Percentiles rank a stretch among this genome's conserved stretches.
Conservation (phyloP, 2,888 invertebrate genomes). For the Oscheius sp. region DNA sequence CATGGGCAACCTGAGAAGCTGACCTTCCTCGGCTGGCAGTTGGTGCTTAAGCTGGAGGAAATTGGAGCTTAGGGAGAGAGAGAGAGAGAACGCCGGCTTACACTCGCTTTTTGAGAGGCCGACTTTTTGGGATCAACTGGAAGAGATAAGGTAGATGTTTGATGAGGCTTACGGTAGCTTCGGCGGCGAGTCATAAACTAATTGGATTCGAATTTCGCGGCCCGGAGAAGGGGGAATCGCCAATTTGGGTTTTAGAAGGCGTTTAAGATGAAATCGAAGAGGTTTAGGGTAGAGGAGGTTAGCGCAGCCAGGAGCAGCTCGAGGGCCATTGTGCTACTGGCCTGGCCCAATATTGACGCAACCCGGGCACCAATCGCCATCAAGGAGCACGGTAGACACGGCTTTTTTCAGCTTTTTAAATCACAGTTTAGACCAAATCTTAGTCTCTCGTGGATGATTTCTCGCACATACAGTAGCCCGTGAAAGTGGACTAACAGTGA, state of each 20-base stretch:
- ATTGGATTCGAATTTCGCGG: no score
- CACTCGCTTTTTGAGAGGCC: background rate
- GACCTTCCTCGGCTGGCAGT: background rate
- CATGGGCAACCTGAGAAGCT: background rate
- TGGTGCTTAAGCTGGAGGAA: no score
- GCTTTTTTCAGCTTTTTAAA: background rate
- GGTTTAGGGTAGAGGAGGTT: background rate
- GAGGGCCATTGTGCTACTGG: constrained; percentile 23
- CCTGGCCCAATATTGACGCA: constrained; percentile 27
- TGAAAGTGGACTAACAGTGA: no score
- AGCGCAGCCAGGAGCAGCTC: constrained; percentile 18
- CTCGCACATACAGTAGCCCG: no score
- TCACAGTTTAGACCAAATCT: background rate
- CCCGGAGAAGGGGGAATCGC: no score
- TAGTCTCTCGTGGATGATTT: no score
- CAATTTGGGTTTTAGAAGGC: no score
- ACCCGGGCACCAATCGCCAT: constrained; percentile 24
- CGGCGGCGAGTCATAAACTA: no score
- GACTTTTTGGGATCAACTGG: no score
- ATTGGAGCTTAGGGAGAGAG: no score
- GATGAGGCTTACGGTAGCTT: no score
- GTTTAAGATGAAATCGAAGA: background rate
- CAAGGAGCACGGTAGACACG: constrained; percentile 20
- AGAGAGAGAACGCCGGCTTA: background rate
- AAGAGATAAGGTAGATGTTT: no score